phyloP scores from a whole-genome alignment of 2,888 invertebrate genomes.

The Arenicola marina region DNA sequence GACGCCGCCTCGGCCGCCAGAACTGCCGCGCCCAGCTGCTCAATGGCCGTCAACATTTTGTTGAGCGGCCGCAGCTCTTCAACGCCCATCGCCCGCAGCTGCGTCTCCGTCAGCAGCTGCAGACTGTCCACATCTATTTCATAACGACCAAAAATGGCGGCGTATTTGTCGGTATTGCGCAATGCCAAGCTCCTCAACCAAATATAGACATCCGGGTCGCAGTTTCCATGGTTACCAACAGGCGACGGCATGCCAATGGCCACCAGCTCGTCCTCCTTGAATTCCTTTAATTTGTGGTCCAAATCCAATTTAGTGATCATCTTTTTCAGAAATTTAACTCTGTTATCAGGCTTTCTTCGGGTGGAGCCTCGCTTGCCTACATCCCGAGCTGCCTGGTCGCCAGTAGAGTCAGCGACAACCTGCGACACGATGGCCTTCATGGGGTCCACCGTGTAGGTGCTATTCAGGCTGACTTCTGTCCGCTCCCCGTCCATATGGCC shows the following conservation, averaged over 20 bases:
- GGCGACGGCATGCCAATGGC: background rate
- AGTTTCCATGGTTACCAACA: constrained; percentile 1
- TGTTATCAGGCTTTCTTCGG: background rate
- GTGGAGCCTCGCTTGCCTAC: too few species aligned
- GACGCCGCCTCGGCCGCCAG: too few species aligned
- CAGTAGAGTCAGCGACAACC: too few species aligned
- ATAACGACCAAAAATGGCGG: constrained; percentile 45
- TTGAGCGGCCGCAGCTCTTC: constrained; percentile 45
- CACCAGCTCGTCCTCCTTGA: background rate
- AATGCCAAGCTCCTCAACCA: constrained; percentile 45
- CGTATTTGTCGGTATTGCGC: constrained; percentile 41
- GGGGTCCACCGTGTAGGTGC: too few species aligned
- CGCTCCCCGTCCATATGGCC: too few species aligned
- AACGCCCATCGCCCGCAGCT: constrained; percentile 47
- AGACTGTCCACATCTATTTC: constrained; percentile 47
- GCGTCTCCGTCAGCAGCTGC: constrained; percentile 39
- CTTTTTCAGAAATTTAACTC: constrained; percentile 1
- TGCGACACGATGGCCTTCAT: too few species aligned
- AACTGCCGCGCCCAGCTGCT: too few species aligned
- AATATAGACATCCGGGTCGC: constrained; percentile 41
- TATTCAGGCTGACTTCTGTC: too few species aligned
- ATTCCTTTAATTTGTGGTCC: background rate
- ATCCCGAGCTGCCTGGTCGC: too few species aligned
- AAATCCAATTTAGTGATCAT: background rate
- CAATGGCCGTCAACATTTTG: constrained; percentile 46